These are phyloP conservation scores for Venustaconcha ellipsiformis DNA, from an alignment of 1,140 invertebrate species.

Conservation along the genomic window DNA sequence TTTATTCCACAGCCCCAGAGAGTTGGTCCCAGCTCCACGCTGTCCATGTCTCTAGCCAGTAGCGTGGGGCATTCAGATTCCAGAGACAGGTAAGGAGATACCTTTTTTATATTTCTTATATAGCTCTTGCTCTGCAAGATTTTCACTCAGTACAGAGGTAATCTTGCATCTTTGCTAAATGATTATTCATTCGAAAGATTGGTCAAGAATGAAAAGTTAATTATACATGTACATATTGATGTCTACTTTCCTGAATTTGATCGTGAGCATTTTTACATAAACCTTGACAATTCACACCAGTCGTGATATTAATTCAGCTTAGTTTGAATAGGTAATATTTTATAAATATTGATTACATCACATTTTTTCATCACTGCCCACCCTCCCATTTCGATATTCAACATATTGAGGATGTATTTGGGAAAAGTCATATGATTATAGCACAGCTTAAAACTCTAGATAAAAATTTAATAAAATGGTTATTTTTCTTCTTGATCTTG, in stretches of 20 bases:
- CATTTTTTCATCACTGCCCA: no score
- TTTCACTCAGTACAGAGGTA: not conserved
- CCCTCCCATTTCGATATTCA: no score
- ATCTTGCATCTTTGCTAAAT: not conserved
- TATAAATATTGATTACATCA: no score
- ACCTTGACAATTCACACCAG: no score
- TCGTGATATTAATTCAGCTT: no score
- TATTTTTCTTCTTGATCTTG: no score
- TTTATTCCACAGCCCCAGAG: not conserved
- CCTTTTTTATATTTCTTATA: not conserved
- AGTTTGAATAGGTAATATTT: no score
- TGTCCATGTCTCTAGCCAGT: not conserved
- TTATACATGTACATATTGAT: not conserved
- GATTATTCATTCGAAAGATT: not conserved
- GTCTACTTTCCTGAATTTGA: not conserved
- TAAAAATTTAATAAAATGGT: no score
- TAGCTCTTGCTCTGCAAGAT: not conserved
- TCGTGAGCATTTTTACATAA: not conserved
- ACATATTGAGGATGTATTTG: no score
- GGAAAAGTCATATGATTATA: no score
- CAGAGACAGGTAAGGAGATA: not conserved
- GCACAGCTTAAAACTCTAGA: no score
- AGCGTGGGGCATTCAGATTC: not conserved
- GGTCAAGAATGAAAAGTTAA: not conserved
- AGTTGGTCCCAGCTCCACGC: not conserved